Evolutionary conservation across 2,797 vertebrate species (phyloP).

Genomic region (Scarus forsteni): DNA sequence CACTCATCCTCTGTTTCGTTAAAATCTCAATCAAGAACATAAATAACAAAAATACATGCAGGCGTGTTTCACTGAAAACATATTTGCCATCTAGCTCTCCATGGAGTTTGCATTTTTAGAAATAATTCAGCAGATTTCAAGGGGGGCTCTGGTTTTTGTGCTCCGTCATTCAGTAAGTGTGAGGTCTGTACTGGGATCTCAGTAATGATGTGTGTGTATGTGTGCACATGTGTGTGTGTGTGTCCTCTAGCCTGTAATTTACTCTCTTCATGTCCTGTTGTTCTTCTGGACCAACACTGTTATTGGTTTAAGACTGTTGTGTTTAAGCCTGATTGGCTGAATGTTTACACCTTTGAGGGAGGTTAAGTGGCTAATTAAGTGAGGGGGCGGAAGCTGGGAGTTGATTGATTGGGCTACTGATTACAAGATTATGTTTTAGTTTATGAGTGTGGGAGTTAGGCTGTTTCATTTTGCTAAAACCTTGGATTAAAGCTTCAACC

Average conservation of each 20-base stretch:
- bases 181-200: constrained; percentile 50
- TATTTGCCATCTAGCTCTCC: background rate
- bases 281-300: constrained; percentile 37
- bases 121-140: constrained; percentile 15
- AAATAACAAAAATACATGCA: background rate
- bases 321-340: constrained; percentile 67
- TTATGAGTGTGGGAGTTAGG: constrained; percentile 44
- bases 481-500: constrained; percentile 11
- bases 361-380: constrained; percentile 69
- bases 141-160: constrained; percentile 28
- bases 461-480: constrained; percentile 23
- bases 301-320: constrained; percentile 49
- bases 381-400: constrained; percentile 54
- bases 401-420: constrained; percentile 67
- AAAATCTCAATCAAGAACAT: background rate
- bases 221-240: constrained; percentile 36
- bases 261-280: constrained; percentile 58
- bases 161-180: constrained; percentile 53
- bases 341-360: constrained; percentile 75
- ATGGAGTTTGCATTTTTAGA: constrained; percentile 4
- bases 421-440: constrained; percentile 61
- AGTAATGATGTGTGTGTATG: constrained; percentile 16
- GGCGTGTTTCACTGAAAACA: background rate
- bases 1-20: background rate
- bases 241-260: constrained; percentile 68